Percentiles rank a stretch among this genome's conserved stretches.
These are phyloP conservation scores for Andrena trimmerana DNA, from an alignment of 2,888 invertebrate species.

Conservation along the genomic window DNA sequence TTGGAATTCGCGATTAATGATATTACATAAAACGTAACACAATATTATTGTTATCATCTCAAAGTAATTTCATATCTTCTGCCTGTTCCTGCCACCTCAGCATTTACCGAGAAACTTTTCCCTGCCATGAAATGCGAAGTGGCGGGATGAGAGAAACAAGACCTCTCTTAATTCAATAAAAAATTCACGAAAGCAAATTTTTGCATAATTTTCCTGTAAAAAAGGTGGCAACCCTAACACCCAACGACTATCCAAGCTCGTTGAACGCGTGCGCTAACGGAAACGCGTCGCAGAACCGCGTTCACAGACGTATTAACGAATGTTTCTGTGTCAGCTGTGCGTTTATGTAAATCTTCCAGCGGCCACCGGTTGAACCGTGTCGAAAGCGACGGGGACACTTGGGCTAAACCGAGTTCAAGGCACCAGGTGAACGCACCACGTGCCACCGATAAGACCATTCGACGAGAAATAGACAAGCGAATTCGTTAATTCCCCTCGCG, in stretches of 20 bases:
- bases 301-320: not conserved
- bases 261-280: not conserved
- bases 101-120: too few relatives aligned
- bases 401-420: slow-evolving; percentile 33
- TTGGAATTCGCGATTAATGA: too few relatives aligned
- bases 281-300: not conserved
- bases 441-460: slow-evolving; percentile 43
- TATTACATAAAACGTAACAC: too few relatives aligned
- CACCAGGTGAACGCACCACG: slow-evolving; percentile 46
- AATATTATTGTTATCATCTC: too few relatives aligned
- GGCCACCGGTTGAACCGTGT: slow-evolving; percentile 18
- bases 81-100: too few relatives aligned
- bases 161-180: too few relatives aligned
- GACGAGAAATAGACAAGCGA: slow-evolving; percentile 24
- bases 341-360: slow-evolving; percentile 37
- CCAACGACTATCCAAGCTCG: not conserved
- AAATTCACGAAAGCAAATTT: too few relatives aligned
- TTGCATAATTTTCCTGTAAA: too few relatives aligned
- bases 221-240: too few relatives aligned
- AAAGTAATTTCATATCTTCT: too few relatives aligned
- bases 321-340: slow-evolving; percentile 11
- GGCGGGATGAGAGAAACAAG: too few relatives aligned
- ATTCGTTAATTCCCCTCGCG: not conserved
- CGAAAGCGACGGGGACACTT: slow-evolving; percentile 40
- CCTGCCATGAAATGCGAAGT: too few relatives aligned